A percentile compares a stretch with the other conserved stretches of the same genome.
These are phyloP conservation scores for Cryptocheilus praepositus DNA, from an alignment of 2,888 invertebrate genomes.

Conservation along the genomic window DNA sequence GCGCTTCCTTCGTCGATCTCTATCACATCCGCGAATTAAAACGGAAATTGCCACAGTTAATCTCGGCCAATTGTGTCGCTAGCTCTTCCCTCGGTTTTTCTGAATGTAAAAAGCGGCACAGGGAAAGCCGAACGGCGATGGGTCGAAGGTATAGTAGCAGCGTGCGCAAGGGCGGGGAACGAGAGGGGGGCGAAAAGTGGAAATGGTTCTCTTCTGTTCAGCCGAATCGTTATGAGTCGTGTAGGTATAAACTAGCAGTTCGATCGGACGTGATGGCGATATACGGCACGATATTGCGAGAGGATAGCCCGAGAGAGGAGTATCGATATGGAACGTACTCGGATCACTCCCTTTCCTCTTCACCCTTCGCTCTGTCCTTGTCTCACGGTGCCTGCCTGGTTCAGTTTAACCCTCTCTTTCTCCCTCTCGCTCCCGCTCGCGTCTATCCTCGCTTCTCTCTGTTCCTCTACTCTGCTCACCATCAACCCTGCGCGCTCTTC, in stretches of 20 bases:
- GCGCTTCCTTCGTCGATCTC: slow-evolving; percentile 16
- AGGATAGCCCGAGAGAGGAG: slow-evolving; percentile 52
- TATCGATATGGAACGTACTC: slow-evolving; percentile 56
- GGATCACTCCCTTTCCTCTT: slow-evolving; percentile 18
- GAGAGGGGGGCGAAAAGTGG: neutral
- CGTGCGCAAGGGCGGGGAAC: neutral
- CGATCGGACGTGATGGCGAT: slow-evolving; percentile 56
- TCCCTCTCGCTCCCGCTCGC: neutral
- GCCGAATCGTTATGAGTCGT: slow-evolving; percentile 54
- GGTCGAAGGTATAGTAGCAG: neutral
- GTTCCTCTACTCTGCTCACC: neutral
- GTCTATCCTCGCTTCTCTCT: neutral
- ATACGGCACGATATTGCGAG: slow-evolving; percentile 57
- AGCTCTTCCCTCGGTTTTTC: slow-evolving; percentile 11
- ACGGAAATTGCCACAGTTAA: slow-evolving; percentile 38
- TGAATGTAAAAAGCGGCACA: slow-evolving; percentile 5
- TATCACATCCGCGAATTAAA: slow-evolving; percentile 18
- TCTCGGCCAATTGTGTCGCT: slow-evolving; percentile 34
- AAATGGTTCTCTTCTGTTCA: slow-evolving; percentile 33
- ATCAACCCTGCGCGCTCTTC: slow-evolving; percentile 23
- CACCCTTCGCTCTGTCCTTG: slow-evolving; percentile 8
- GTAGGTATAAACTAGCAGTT: slow-evolving; percentile 59
- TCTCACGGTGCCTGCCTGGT: neutral
- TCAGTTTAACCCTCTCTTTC: slow-evolving; percentile 13
- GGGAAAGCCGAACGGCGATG: neutral